Percentiles rank a stretch among this genome's conserved stretches.
Conservation (phyloP, 2,113 vertebrate species). For the Caretta caretta region DNA sequence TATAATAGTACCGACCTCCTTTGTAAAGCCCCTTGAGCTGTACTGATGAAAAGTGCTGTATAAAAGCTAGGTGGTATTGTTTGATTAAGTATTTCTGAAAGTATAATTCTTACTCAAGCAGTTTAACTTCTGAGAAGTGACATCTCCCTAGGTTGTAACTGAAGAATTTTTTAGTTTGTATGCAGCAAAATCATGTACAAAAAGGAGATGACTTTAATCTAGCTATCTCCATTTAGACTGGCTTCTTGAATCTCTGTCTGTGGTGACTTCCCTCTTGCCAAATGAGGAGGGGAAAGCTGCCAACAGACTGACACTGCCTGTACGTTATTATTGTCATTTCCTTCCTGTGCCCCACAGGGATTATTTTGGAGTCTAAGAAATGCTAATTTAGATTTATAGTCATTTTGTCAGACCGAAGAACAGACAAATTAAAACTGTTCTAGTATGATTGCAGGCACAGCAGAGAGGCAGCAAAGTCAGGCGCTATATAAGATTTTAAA, state of each 20-base stretch:
- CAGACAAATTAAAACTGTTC: not conserved
- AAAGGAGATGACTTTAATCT: not conserved
- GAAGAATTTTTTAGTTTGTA: not conserved
- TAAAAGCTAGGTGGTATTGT: not conserved
- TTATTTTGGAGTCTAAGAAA: conserved; percentile 60
- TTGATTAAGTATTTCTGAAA: not conserved
- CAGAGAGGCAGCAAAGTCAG: not conserved
- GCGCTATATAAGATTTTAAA: not conserved
- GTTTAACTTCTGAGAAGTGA: not conserved
- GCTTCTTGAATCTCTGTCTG: not conserved
- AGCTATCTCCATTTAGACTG: not conserved
- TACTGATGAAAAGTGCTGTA: not conserved
- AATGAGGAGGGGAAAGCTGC: conserved; percentile 9
- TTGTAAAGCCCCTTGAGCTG: not conserved
- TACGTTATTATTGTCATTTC: conserved; percentile 67
- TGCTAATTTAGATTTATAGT: conserved; percentile 64
- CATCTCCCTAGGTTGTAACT: not conserved
- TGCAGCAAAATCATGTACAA: not conserved
- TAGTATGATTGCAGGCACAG: not conserved
- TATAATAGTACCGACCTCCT: not conserved
- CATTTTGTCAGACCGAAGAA: not conserved
- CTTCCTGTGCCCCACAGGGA: conserved; percentile 33
- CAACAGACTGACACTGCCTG: conserved; percentile 36
- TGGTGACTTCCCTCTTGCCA: not conserved
- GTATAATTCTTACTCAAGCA: not conserved